These are phyloP conservation scores for Ditula angustiorana DNA, from an alignment of 2,888 invertebrate genomes.

Conservation along the genomic window DNA sequence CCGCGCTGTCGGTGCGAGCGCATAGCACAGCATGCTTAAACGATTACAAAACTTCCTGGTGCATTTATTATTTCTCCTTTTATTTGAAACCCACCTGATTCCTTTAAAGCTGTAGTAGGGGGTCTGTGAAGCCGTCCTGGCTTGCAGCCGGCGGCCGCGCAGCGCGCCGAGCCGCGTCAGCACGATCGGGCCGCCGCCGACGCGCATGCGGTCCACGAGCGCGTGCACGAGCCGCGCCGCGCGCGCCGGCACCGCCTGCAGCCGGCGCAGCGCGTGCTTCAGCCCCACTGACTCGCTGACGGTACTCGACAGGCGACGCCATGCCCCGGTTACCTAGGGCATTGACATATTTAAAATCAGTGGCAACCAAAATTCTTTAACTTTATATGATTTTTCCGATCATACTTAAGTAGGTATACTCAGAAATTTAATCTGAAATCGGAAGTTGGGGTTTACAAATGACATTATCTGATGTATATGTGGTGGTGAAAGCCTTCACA, in stretches of 20 bases:
- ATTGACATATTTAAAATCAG: neutral
- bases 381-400: too few relatives aligned
- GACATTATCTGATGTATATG: too few relatives aligned
- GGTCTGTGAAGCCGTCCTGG: slow-evolving; percentile 70
- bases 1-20: too few relatives aligned
- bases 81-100: slow-evolving; percentile 69
- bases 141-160: slow-evolving; percentile 73
- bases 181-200: slow-evolving; percentile 80
- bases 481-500: too few relatives aligned
- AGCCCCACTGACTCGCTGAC: slow-evolving; percentile 80
- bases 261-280: slow-evolving; percentile 76
- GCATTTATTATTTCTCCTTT: neutral
- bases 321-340: slow-evolving; percentile 76
- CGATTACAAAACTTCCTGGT: too few relatives aligned
- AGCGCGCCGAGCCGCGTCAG: slow-evolving; percentile 69
- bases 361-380: too few relatives aligned
- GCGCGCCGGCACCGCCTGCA: slow-evolving; percentile 78
- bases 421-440: too few relatives aligned
- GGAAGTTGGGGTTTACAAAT: too few relatives aligned
- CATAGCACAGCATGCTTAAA: too few relatives aligned
- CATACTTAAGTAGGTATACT: too few relatives aligned
- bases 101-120: slow-evolving; percentile 82
- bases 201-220: slow-evolving; percentile 80
- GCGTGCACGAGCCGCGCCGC: slow-evolving; percentile 80
- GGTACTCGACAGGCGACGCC: slow-evolving; percentile 77